Base-by-base conservation (phyloP, 2,797 vertebrate genomes). In the Psittacula echo region DNA sequence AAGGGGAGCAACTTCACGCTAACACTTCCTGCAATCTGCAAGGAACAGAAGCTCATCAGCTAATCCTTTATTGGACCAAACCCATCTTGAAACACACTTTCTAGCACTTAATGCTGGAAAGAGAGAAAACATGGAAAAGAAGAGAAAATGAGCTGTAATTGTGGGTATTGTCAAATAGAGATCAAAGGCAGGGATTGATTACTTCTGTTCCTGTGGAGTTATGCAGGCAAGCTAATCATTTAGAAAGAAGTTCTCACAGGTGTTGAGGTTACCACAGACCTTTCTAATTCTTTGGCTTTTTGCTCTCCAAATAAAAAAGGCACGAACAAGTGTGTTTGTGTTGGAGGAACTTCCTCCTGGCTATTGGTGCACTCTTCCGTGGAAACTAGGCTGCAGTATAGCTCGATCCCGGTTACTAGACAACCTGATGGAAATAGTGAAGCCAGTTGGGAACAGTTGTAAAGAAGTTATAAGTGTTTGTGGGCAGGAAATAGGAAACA, bases 1-100 rank as follows among this genome's bases (percentile, higher is more conserved):
- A 60, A 10, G 50, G 45, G 62, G 13, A 66, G 32, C 0, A 3
- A 29, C 58, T 34, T 34, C 27, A 13, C 22, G 17, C 0, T 5
- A 45, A 32, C 9, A 7, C 20, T 15, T 51, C 5, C 32, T 47
- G 53, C 75, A 50, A 0, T 26, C 29, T 81, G 45, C 32, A 66
- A n/a, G 48, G 73, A n/a, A n/a, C n/a, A n/a, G n/a, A 19, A 89
- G 41, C 56, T 93, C 54, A 18, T 65, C 50, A 85, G 54, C 24
- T 61, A 19, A 76, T 24, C 85, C 70, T 47, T 42, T 61, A 23
- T 56, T 61, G 56, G 26, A 27, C 29, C 26, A 53, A 56, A 66
- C 21, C 45, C 14, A 16, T 47, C 39, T 29, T 61, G 73, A 66
- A 87, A 44, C 39, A 20, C 9, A 2, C 45, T 41, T 81, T 20